phyloP scores from a whole-genome alignment of 2,113 vertebrate genomes.

The Podarcis cretensis region DNA sequence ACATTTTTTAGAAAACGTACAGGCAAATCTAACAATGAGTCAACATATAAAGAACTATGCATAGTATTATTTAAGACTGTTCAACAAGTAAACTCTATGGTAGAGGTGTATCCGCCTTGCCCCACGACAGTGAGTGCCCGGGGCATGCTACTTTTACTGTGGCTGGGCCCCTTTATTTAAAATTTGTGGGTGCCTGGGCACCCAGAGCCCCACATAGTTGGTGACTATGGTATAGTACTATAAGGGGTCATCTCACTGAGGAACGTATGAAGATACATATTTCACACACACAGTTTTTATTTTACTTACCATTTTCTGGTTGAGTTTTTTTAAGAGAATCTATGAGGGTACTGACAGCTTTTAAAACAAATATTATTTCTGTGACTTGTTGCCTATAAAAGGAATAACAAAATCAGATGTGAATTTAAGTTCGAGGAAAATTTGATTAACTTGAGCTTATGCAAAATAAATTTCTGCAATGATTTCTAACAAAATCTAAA shows the following conservation, averaged over 20 bases:
- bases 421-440: conserved; percentile 36
- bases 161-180: no score
- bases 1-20: neutral
- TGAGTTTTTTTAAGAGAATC: conserved; percentile 99
- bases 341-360: conserved; percentile 99
- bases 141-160: no score
- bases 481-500: neutral
- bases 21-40: neutral
- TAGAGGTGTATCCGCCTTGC: no score
- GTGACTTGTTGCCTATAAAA: conserved; percentile 95
- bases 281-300: neutral
- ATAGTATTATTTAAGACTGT: neutral
- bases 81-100: neutral
- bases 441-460: neutral
- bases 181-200: no score
- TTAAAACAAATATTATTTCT: conserved; percentile 99
- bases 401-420: conserved; percentile 45
- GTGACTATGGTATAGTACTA: neutral
- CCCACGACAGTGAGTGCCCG: no score
- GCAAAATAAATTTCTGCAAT: neutral
- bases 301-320: conserved; percentile 95
- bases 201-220: no score
- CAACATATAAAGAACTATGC: neutral
- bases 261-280: neutral
- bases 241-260: neutral